A percentile compares a stretch with the other conserved stretches of the same genome.
phyloP scores from a whole-genome alignment of 2,113 vertebrate genomes.

The Sorex araneus region DNA sequence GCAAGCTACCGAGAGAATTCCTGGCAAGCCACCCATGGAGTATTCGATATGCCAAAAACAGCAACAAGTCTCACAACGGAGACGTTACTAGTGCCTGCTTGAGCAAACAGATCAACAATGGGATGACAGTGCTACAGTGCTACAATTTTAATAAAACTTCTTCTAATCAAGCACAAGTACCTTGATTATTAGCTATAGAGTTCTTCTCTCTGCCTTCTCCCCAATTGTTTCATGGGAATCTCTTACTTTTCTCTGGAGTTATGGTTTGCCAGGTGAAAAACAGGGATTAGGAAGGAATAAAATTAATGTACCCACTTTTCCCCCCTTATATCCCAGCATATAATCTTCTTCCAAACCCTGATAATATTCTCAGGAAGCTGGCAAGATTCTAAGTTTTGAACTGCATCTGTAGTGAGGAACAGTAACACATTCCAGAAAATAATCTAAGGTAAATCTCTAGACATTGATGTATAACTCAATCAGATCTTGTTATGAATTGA shows the following conservation, averaged over 20 bases:
- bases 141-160: background rate
- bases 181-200: background rate
- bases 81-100: no score
- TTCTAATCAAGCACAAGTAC: background rate
- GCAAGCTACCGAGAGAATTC: no score
- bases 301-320: background rate
- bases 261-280: background rate
- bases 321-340: background rate
- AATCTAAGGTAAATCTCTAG: background rate
- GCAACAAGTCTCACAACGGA: no score
- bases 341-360: background rate
- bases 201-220: background rate
- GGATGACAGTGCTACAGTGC: no score
- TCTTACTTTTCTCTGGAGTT: background rate
- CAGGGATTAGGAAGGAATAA: background rate
- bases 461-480: background rate
- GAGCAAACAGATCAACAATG: no score
- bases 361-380: background rate
- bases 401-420: constrained; percentile 5
- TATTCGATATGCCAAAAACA: no score
- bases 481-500: background rate
- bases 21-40: no score
- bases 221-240: background rate
- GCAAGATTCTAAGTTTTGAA: background rate
- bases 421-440: background rate